A percentile compares a stretch with the other conserved stretches of the same genome.
These are phyloP conservation scores for Alectoris magna DNA, from an alignment of 2,797 vertebrate genomes.

Conservation along the genomic window DNA sequence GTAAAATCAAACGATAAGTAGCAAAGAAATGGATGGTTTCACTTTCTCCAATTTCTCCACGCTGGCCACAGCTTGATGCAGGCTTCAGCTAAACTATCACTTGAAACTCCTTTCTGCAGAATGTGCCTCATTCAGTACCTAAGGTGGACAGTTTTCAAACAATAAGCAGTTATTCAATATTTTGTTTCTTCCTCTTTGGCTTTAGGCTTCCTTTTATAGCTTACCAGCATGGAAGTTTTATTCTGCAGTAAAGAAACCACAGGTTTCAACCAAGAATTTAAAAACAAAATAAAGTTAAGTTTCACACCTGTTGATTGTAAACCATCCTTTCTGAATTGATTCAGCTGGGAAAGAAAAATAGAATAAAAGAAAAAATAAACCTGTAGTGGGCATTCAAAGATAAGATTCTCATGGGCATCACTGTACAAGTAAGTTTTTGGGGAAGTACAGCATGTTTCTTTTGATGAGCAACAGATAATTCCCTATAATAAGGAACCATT, in stretches of 20 bases:
- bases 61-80: background rate
- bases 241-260: slow-evolving; percentile 8
- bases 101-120: background rate
- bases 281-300: slow-evolving; percentile 3
- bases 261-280: background rate
- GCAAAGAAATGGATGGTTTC: background rate
- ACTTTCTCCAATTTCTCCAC: background rate
- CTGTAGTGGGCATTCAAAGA: background rate
- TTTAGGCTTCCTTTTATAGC: slow-evolving; percentile 2
- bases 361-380: background rate
- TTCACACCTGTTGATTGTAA: slow-evolving; percentile 10
- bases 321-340: background rate
- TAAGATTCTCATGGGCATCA: background rate
- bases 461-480: slow-evolving; percentile 32
- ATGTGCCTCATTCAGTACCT: background rate
- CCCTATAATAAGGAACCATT: slow-evolving; percentile 33
- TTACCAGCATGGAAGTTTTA: background rate
- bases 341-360: background rate
- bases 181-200: slow-evolving; percentile 6
- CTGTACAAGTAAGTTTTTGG: background rate
- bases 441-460: background rate
- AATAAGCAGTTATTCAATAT: background rate
- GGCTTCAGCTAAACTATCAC: slow-evolving; percentile 4
- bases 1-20: background rate
- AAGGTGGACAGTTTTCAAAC: slow-evolving; percentile 3